Percentiles rank a stretch among this genome's conserved stretches.
phyloP scores from a whole-genome alignment of 2,113 vertebrate species.

The Crypturellus undulatus region DNA sequence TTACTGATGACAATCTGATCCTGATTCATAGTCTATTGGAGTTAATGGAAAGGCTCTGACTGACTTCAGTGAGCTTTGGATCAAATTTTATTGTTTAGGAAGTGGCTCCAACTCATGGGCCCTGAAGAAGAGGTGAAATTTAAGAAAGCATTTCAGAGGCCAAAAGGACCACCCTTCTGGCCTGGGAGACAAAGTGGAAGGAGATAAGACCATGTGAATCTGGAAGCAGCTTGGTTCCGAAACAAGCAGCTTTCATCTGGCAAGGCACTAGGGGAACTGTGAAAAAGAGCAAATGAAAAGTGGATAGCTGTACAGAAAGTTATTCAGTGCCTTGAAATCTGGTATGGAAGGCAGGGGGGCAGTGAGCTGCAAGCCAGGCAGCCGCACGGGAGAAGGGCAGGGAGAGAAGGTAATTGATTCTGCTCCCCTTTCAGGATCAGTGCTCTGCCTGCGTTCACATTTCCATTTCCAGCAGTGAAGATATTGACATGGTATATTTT shows the following conservation, averaged over 20 bases:
- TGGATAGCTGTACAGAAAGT: not conserved
- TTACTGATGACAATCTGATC: not conserved
- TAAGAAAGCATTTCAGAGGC: not conserved
- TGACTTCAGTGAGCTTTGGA: not conserved
- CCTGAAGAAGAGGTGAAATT: slow-evolving; percentile 6
- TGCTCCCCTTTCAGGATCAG: slow-evolving; percentile 40
- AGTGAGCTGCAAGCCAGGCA: not conserved
- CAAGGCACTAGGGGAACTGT: not conserved
- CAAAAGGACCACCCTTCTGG: not conserved
- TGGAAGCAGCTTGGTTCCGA: not conserved
- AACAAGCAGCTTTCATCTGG: not conserved
- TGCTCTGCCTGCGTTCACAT: slow-evolving; percentile 42
- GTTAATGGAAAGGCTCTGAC: not conserved
- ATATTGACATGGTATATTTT: slow-evolving; percentile 46
- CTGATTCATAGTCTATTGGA: not conserved
- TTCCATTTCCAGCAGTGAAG: slow-evolving; percentile 43
- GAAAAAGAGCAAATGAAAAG: not conserved
- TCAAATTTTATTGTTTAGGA: not conserved
- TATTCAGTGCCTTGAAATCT: slow-evolving; percentile 24
- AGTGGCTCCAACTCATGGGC: slow-evolving; percentile 6
- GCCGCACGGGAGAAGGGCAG: not conserved
- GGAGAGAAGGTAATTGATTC: slow-evolving; percentile 44
- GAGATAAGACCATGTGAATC: not conserved
- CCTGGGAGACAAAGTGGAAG: not conserved
- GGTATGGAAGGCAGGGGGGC: not conserved